A percentile compares a stretch with the other conserved stretches of the same genome.
Evolutionary conservation across 2,113 vertebrate genomes (phyloP).

Genomic region (Paradisaea rubra): DNA sequence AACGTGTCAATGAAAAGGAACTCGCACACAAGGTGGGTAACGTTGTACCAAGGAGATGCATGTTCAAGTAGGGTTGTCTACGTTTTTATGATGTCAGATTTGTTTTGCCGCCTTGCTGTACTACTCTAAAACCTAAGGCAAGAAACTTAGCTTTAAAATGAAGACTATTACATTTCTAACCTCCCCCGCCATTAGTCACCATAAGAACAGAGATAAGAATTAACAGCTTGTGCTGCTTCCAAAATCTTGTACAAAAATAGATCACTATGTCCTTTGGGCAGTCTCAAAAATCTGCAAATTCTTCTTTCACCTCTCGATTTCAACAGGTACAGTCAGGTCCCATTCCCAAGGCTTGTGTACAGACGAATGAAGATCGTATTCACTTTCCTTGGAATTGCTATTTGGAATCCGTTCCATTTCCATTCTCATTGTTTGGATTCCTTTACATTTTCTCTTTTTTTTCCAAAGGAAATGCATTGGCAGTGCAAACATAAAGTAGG

Average conservation of each 20-base stretch:
- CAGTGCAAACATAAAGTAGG: conserved; percentile 56
- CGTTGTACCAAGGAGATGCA: not conserved
- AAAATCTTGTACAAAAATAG: conserved; percentile 55
- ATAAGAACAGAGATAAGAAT: not conserved
- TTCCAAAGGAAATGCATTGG: conserved; percentile 48
- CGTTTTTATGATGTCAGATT: not conserved
- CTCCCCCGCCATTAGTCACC: not conserved
- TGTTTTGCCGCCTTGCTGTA: not conserved
- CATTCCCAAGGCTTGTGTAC: not conserved
- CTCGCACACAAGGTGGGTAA: not conserved
- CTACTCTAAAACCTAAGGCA: not conserved
- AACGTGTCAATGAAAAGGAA: not conserved
- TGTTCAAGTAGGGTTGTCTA: not conserved
- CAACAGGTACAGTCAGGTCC: not conserved
- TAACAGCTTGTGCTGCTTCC: not conserved
- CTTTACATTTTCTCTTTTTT: not conserved
- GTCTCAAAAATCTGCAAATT: not conserved
- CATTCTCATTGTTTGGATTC: not conserved
- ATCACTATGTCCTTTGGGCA: not conserved
- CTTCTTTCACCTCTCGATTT: not conserved
- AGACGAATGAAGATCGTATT: not conserved
- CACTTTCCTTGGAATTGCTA: not conserved
- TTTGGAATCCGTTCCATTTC: not conserved
- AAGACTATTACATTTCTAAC: not conserved
- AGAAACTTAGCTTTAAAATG: conserved; percentile 6